phyloP scores from a whole-genome alignment of 2,797 vertebrate species.

The Cyclura pinguis region DNA sequence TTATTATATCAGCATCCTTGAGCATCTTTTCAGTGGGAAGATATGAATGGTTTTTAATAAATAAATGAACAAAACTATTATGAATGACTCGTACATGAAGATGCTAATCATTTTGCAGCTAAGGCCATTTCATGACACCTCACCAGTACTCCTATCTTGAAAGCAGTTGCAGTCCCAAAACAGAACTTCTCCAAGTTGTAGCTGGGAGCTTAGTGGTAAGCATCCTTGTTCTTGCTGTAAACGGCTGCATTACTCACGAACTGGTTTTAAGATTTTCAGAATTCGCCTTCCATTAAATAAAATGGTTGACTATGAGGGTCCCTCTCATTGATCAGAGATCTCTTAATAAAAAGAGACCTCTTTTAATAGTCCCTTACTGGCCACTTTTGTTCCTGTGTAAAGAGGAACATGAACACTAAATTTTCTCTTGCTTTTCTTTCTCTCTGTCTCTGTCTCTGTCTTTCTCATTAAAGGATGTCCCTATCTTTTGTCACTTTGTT shows the following conservation, averaged over 20 bases:
- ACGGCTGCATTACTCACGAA: background rate
- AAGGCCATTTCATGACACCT: background rate
- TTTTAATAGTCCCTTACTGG: background rate
- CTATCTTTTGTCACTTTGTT: no score
- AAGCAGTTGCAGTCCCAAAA: background rate
- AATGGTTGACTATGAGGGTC: background rate
- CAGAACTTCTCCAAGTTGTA: background rate
- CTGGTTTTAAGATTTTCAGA: background rate
- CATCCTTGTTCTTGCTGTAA: background rate
- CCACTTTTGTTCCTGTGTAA: background rate
- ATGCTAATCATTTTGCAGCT: slow-evolving; percentile 18
- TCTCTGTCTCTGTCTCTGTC: no score
- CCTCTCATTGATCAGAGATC: background rate
- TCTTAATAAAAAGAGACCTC: background rate
- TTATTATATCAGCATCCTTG: background rate
- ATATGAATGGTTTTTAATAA: no score
- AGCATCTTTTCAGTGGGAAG: background rate
- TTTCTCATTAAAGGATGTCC: no score
- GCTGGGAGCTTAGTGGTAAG: background rate
- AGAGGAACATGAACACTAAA: background rate
- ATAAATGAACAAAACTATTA: no score
- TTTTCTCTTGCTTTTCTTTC: background rate
- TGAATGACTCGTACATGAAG: slow-evolving; percentile 21
- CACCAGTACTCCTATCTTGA: no score
- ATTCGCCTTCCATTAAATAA: background rate